Evolutionary conservation across 2,113 vertebrate genomes (phyloP).

Genomic region (Gadus chalcogrammus): DNA sequence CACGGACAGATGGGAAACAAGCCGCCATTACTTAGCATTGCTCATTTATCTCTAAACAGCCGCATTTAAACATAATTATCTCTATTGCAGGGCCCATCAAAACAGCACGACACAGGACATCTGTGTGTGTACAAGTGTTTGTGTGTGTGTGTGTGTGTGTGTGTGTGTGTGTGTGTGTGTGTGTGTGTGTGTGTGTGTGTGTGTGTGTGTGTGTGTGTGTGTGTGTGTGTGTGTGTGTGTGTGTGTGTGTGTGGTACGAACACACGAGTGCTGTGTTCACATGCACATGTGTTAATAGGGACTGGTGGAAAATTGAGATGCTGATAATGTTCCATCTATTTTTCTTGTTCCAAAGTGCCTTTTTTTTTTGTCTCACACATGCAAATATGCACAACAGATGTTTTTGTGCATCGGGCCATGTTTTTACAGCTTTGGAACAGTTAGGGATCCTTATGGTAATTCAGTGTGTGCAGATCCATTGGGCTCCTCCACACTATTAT

Average conservation of each 20-base stretch:
- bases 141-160: slow-evolving; percentile 33
- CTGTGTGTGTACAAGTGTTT: slow-evolving; percentile 41
- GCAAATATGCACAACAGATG: slow-evolving; percentile 46
- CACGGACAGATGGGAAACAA: slow-evolving; percentile 67
- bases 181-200: slow-evolving; percentile 1
- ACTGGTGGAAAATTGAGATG: slow-evolving; percentile 51
- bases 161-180: slow-evolving; percentile 30
- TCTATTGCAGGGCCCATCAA: slow-evolving; percentile 56
- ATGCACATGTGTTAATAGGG: slow-evolving; percentile 10
- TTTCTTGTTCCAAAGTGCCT: slow-evolving; percentile 43
- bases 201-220: slow-evolving; percentile 19
- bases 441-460: slow-evolving; percentile 44
- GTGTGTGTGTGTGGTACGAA: slow-evolving; percentile 15
- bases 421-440: slow-evolving; percentile 64
- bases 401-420: slow-evolving; percentile 46
- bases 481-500: slow-evolving; percentile 30
- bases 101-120: slow-evolving; percentile 55
- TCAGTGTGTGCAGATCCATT: slow-evolving; percentile 49
- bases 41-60: slow-evolving; percentile 73
- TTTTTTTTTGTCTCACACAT: slow-evolving; percentile 23
- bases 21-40: slow-evolving; percentile 70
- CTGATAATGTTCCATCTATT: slow-evolving; percentile 50
- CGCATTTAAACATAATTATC: slow-evolving; percentile 72
- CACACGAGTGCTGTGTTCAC: not conserved
- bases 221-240: slow-evolving; percentile 32